Conservation (phyloP, 2,888 invertebrate genomes). For the Acrocera orbiculus region DNA sequence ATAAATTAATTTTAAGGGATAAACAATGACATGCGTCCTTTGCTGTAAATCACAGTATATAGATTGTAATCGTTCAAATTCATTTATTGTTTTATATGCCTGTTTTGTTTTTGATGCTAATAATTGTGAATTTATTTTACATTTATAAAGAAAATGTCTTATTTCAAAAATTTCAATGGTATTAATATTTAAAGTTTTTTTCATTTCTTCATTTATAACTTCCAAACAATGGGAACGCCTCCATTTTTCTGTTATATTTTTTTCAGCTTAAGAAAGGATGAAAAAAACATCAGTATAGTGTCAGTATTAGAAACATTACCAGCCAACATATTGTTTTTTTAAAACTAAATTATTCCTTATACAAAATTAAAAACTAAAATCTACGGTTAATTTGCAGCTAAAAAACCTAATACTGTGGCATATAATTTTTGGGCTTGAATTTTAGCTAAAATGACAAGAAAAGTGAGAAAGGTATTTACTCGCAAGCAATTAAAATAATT, state of each 20-base stretch:
- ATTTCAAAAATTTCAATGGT: constrained; percentile 63
- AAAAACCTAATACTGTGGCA: no score
- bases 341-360: no score
- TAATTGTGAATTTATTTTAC: constrained; percentile 76
- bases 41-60: constrained; percentile 57
- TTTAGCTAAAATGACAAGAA: no score
- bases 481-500: no score
- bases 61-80: constrained; percentile 35
- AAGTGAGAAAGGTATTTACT: no score
- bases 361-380: no score
- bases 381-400: no score
- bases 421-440: no score
- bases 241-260: constrained; percentile 64
- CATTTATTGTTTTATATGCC: constrained; percentile 41
- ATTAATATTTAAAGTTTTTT: constrained; percentile 38
- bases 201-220: constrained; percentile 69
- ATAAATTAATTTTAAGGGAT: constrained; percentile 75
- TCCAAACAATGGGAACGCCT: constrained; percentile 60
- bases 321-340: no score
- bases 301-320: no score
- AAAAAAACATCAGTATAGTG: constrained; percentile 87
- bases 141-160: constrained; percentile 89
- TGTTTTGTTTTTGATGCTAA: constrained; percentile 60
- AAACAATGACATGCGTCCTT: constrained; percentile 57
- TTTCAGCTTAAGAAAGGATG: constrained; percentile 75